Percentiles rank a stretch among this genome's conserved stretches.
phyloP scores from a whole-genome alignment of 2,113 vertebrate species.

The Progne subis region DNA sequence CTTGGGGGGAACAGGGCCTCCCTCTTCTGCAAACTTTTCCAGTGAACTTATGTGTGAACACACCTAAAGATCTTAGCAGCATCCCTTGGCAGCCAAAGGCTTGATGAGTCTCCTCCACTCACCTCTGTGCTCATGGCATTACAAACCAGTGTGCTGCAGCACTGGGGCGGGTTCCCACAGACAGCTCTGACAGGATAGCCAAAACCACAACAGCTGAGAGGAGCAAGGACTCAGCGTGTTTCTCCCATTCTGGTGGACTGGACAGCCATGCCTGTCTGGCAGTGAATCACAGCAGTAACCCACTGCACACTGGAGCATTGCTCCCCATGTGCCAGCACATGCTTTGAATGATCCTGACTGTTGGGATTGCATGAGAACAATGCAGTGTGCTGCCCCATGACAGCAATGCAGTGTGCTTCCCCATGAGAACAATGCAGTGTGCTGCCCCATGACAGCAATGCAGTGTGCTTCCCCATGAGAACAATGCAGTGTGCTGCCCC shows the following conservation, averaged over 20 bases:
- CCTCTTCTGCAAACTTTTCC: not conserved
- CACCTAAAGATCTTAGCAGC: not conserved
- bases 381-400: not conserved
- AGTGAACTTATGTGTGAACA: not conserved
- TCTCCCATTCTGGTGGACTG: not conserved
- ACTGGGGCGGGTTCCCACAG: rapidly evolving
- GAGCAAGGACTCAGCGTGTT: rapidly evolving
- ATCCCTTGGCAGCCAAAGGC: not conserved
- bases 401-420: too few species aligned
- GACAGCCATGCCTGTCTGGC: not conserved
- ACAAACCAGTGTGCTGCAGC: not conserved
- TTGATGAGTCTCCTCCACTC: not conserved
- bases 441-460: too few species aligned
- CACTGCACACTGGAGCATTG: rapidly evolving
- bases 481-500: too few species aligned
- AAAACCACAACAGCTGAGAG: not conserved
- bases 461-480: too few species aligned
- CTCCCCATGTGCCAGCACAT: not conserved
- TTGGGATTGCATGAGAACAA: too few species aligned
- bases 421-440: too few species aligned
- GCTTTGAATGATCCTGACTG: rapidly evolving
- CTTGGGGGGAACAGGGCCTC: not conserved
- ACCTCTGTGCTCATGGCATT: not conserved
- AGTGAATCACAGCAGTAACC: not conserved
- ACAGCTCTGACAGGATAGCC: not conserved